These are phyloP conservation scores for Pogona vitticeps DNA, from an alignment of 2,113 vertebrate genomes.

Conservation along the genomic window DNA sequence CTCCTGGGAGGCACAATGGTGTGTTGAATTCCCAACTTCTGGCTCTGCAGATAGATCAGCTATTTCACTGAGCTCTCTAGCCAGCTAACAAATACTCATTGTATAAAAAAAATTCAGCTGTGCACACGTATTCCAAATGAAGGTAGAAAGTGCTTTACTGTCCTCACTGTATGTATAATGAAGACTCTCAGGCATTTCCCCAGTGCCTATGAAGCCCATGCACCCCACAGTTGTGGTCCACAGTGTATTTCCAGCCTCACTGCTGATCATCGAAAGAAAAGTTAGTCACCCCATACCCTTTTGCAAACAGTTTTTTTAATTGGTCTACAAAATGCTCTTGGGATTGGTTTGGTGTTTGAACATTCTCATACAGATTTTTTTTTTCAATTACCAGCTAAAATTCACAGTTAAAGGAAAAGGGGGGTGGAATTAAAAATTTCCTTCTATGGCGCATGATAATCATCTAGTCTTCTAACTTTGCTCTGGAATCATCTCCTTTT, in stretches of 20 bases:
- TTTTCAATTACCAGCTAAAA: neutral
- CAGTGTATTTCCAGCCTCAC: neutral
- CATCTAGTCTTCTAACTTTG: neutral
- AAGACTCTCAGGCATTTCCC: neutral
- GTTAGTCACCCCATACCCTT: neutral
- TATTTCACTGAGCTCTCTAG: neutral
- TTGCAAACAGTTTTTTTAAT: constrained; percentile 30
- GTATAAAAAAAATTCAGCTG: neutral
- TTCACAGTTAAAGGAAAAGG: neutral
- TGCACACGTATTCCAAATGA: neutral
- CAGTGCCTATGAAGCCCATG: too few species aligned
- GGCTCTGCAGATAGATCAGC: too few species aligned
- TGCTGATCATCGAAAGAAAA: neutral
- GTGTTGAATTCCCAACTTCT: too few species aligned
- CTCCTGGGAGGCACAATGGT: too few species aligned
- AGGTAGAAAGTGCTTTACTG: neutral
- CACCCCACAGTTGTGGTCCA: neutral
- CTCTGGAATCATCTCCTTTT: constrained; percentile 1
- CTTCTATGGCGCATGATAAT: constrained; percentile 5
- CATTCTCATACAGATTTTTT: neutral
- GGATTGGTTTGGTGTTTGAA: constrained; percentile 10
- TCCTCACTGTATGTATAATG: neutral
- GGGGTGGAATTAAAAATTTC: neutral
- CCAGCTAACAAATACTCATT: neutral
- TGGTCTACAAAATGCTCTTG: constrained; percentile 23